These are phyloP conservation scores for Prionace glauca DNA, from an alignment of 2,797 vertebrate genomes.

Conservation along the genomic window DNA sequence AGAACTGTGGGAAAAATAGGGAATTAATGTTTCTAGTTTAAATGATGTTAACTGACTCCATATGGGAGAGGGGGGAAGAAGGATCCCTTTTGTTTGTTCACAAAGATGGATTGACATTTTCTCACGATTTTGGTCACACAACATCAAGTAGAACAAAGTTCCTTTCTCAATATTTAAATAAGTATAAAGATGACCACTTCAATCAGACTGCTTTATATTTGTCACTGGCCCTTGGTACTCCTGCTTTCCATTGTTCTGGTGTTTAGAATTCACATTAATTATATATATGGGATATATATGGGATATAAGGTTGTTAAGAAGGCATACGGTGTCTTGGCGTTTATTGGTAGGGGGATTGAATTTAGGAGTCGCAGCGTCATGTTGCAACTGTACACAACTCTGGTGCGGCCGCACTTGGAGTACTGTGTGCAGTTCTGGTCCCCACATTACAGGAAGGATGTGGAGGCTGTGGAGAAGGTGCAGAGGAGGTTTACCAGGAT, in stretches of 20 bases:
- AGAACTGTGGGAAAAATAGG: conserved; percentile 15
- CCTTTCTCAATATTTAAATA: neutral
- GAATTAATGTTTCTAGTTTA: conserved; percentile 7
- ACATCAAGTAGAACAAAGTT: neutral
- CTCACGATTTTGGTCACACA: neutral
- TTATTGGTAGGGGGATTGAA: too few relatives aligned
- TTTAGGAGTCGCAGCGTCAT: too few relatives aligned
- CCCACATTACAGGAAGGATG: too few relatives aligned
- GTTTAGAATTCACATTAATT: neutral
- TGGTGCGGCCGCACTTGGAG: too few relatives aligned
- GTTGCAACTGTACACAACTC: too few relatives aligned
- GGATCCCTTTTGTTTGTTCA: neutral
- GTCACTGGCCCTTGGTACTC: neutral
- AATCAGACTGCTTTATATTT: neutral
- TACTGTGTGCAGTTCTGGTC: too few relatives aligned
- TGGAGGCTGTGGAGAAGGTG: too few relatives aligned
- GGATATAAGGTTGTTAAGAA: too few relatives aligned
- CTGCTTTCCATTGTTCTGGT: neutral
- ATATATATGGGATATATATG: neutral
- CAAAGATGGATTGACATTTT: neutral
- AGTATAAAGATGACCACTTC: conserved; percentile 7
- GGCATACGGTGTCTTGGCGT: too few relatives aligned
- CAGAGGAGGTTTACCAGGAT: too few relatives aligned
- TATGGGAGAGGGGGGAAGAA: neutral
- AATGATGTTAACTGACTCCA: neutral